A percentile compares a stretch with the other conserved stretches of the same genome.
Conservation (phyloP, 1,140 invertebrate genomes). For the Pseudomyrmex gracilis region DNA sequence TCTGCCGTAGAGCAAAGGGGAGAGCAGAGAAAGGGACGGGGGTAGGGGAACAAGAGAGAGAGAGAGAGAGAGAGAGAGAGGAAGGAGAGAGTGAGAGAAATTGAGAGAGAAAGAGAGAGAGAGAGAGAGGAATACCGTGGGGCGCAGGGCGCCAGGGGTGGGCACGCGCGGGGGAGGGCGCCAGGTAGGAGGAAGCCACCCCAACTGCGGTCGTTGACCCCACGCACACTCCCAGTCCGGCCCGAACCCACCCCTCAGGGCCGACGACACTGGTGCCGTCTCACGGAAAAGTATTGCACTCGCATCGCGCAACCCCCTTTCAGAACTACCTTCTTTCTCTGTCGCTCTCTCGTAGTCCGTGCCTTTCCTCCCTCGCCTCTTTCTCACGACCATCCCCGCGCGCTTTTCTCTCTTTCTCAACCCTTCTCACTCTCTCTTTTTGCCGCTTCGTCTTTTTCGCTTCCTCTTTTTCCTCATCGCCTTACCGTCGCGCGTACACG, state of each 20-base stretch:
- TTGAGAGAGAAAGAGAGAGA: slow-evolving; percentile 53
- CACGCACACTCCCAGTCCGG: slow-evolving; percentile 82
- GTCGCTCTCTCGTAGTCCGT: slow-evolving; percentile 28
- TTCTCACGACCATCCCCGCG: slow-evolving; percentile 23
- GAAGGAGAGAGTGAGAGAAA: slow-evolving; percentile 54
- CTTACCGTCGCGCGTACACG: slow-evolving; percentile 31
- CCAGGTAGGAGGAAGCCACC: slow-evolving; percentile 76
- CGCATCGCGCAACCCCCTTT: slow-evolving; percentile 74
- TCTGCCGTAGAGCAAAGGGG: slow-evolving; percentile 72
- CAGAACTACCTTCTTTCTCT: slow-evolving; percentile 66
- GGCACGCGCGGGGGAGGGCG: slow-evolving; percentile 58
- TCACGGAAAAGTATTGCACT: slow-evolving; percentile 83
- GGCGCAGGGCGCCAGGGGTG: slow-evolving; percentile 49
- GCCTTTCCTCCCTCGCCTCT: slow-evolving; percentile 55
- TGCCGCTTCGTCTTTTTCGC: slow-evolving; percentile 9
- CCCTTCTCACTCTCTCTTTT: slow-evolving; percentile 56
- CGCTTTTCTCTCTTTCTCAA: slow-evolving; percentile 7
- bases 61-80: slow-evolving; percentile 64
- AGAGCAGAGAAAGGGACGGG: slow-evolving; percentile 57
- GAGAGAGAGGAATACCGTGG: not conserved
- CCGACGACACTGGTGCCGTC: slow-evolving; percentile 84
- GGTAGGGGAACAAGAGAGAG: slow-evolving; percentile 52
- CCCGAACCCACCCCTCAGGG: slow-evolving; percentile 82
- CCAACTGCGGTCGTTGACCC: slow-evolving; percentile 82
- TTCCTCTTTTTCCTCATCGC: slow-evolving; percentile 15